Percentiles rank a stretch among this genome's conserved stretches.
phyloP scores from a whole-genome alignment of 2,113 vertebrate genomes.

The Hystrix cristata region DNA sequence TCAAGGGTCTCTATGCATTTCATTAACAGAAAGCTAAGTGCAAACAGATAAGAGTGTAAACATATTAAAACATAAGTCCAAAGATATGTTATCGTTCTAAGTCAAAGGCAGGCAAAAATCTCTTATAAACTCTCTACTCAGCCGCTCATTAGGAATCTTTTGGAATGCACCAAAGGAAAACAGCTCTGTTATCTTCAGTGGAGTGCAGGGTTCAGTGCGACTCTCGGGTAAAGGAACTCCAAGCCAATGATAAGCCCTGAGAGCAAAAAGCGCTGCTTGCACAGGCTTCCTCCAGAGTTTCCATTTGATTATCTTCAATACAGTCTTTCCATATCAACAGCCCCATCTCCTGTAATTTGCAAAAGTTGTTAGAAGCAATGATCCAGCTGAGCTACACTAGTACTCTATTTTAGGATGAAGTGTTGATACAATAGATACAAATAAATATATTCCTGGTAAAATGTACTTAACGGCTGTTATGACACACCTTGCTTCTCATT shows the following conservation, averaged over 20 bases:
- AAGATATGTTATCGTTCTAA: not conserved
- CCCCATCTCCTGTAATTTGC: not conserved
- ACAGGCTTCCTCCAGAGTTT: not conserved
- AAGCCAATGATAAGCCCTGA: too few relatives aligned
- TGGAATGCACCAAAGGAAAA: not conserved
- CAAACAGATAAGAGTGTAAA: not conserved
- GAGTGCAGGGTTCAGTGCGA: not conserved
- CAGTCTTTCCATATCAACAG: not conserved
- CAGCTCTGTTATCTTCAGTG: not conserved
- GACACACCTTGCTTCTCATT: not conserved
- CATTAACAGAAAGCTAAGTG: conserved; percentile 26
- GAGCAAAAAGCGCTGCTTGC: too few relatives aligned
- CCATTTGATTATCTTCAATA: not conserved
- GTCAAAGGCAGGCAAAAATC: not conserved
- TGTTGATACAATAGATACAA: not conserved
- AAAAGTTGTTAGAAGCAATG: conserved; percentile 2
- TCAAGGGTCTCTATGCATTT: not conserved
- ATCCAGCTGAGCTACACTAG: not conserved
- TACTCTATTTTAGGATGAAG: not conserved
- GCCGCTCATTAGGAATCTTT: not conserved
- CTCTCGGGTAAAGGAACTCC: too few relatives aligned
- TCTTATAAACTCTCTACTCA: not conserved
- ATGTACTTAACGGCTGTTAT: not conserved
- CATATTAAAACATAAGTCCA: not conserved
- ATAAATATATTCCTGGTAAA: not conserved